Conservation (phyloP, 1,140 invertebrate genomes). For the Lepidostoma basale region DNA sequence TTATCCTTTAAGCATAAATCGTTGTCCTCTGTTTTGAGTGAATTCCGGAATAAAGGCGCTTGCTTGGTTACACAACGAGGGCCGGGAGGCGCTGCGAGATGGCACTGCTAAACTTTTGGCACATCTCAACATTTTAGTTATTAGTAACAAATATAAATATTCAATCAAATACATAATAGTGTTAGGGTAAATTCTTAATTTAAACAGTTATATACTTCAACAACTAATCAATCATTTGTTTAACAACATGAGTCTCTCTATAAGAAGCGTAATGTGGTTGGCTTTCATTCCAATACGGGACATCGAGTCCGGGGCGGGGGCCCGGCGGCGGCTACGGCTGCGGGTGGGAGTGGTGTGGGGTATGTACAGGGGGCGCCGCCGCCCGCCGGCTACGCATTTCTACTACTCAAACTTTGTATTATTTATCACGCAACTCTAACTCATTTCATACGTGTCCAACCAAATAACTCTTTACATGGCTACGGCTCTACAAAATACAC, state of each 20-base stretch:
- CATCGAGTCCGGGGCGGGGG: background rate
- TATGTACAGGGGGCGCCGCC: background rate
- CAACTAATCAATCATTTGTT: conserved; percentile 33
- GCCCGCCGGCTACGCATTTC: background rate
- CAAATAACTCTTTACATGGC: conserved; percentile 11
- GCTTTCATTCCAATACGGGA: conserved; percentile 30
- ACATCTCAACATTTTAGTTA: conserved; percentile 31
- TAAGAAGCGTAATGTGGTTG: conserved; percentile 46
- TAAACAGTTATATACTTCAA: conserved; percentile 25
- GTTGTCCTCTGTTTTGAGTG: conserved; percentile 20
- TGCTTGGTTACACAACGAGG: background rate
- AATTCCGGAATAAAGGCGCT: conserved; percentile 18
- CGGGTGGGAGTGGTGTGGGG: too few species aligned
- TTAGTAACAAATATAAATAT: conserved; percentile 31
- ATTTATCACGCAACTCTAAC: conserved; percentile 13
- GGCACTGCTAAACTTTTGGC: conserved; percentile 37
- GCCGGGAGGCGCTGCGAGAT: conserved; percentile 4
- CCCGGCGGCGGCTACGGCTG: too few species aligned
- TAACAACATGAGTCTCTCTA: conserved; percentile 46
- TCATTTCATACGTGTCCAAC: conserved; percentile 7
- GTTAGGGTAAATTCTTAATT: conserved; percentile 20
- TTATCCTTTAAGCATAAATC: conserved; percentile 21
- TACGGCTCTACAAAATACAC: conserved; percentile 15
- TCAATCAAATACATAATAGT: conserved; percentile 22
- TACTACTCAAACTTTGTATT: conserved; percentile 24